Evolutionary conservation across 1,140 invertebrate genomes (phyloP), one percentile per base, ranked within the genome.

Genomic region (Proctacanthus coquilletti): DNA sequence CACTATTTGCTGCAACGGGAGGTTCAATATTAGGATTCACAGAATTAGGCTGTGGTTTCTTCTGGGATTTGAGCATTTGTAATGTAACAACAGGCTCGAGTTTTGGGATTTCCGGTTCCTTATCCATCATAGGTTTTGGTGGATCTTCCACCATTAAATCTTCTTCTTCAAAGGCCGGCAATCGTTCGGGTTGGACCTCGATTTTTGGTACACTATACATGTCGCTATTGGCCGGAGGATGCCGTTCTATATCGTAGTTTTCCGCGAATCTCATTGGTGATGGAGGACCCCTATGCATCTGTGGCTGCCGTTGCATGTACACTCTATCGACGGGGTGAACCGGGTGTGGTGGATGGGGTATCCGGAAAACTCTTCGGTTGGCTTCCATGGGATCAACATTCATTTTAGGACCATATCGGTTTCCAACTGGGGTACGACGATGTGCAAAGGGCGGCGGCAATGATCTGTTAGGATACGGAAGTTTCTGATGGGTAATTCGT

Each of bases 11-110:
- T n/a, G n/a, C n/a, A n/a, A n/a, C n/a, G n/a, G n/a, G n/a, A n/a
- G n/a, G n/a, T n/a, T n/a, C n/a, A n/a, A n/a, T n/a, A n/a, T n/a
- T n/a, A n/a, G n/a, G n/a, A 25, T n/a, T 31, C n/a, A 29, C n/a
- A 9, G 9, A n/a, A n/a, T n/a, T n/a, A n/a, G n/a, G 48, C 0
- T 48, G 21, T 0, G 52, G 38, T 20, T 57, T 56, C 17, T 60
- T 57, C 18, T 60, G 65, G 0, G 63, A 63, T 43, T 69, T 64
- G 23, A 78, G 65, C 75, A 78, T 78, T 52, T 78, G 75, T 19
- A 79, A 50, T 1, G 75, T 77, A 34, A 70, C 66, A 1, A 71
- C 66, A 31, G 56, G 56, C 36, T 60, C 57, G 38, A 60, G 33
- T 27, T 58, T 53, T 3, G 38, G 23, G 27, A 44, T 44, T 27